These are phyloP conservation scores for Mormyrus proboscirostris DNA, from an alignment of 2,797 vertebrate genomes.

Conservation along the genomic window DNA sequence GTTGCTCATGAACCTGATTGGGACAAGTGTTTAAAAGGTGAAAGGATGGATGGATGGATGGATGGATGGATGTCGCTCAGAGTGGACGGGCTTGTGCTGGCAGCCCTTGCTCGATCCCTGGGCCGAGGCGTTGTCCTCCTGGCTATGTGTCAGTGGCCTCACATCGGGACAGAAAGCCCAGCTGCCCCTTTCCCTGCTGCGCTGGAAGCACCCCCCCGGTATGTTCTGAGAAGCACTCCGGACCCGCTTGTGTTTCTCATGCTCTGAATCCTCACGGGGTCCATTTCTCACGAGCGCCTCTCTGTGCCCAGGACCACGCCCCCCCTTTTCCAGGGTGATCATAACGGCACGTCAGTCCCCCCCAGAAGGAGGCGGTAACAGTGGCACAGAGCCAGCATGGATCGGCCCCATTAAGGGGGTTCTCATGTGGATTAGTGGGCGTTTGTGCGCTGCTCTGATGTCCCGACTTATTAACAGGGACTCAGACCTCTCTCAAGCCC, in stretches of 20 bases:
- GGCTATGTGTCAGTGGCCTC: not conserved
- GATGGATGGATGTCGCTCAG: not conserved
- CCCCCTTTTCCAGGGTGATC: not conserved
- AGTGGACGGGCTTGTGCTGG: not conserved
- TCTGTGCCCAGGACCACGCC: constrained; percentile 20
- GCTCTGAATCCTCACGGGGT: constrained; percentile 28
- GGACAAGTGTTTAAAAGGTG: not conserved
- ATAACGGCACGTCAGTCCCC: not conserved
- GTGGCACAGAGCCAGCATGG: not conserved
- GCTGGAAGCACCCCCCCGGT: not conserved
- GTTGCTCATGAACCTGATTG: not conserved
- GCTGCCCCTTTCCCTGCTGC: not conserved
- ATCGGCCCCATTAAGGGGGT: not conserved
- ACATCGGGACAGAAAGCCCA: not conserved
- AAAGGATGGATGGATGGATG: not conserved
- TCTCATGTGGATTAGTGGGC: not conserved
- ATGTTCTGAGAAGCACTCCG: not conserved
- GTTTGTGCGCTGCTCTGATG: not conserved
- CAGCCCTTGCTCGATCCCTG: not conserved
- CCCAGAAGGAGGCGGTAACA: not conserved
- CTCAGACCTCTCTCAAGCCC: not conserved
- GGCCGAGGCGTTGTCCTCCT: not conserved
- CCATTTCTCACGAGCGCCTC: constrained; percentile 27
- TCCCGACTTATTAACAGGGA: not conserved
- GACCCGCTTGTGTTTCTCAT: constrained; percentile 37